Percentiles rank a stretch among this genome's conserved stretches.
phyloP scores from a whole-genome alignment of 2,888 invertebrate genomes.

The Syritta pipiens region DNA sequence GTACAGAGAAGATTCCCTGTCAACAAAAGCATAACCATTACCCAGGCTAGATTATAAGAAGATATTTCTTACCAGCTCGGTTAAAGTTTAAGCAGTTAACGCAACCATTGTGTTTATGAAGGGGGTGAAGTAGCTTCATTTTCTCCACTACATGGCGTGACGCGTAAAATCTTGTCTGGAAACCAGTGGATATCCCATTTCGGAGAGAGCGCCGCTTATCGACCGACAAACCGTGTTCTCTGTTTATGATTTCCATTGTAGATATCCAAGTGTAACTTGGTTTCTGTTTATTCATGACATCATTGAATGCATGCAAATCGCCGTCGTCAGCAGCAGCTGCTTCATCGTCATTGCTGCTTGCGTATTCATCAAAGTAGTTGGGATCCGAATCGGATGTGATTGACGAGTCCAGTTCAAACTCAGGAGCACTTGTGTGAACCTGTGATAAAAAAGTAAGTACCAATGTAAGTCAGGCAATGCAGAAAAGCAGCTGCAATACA shows the following conservation, averaged over 20 bases:
- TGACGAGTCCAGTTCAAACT: constrained; percentile 48
- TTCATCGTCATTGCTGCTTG: constrained; percentile 56
- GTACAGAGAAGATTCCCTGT: constrained; percentile 87
- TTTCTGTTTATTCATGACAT: constrained; percentile 73
- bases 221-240: constrained; percentile 74
- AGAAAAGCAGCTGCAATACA: constrained; percentile 1
- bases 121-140: constrained; percentile 87
- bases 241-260: constrained; percentile 73
- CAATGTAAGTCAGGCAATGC: not conserved
- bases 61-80: constrained; percentile 61
- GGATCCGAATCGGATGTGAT: constrained; percentile 51
- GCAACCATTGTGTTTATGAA: constrained; percentile 92
- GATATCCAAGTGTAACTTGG: constrained; percentile 75
- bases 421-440: constrained; percentile 37
- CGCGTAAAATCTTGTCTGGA: constrained; percentile 87
- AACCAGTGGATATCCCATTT: constrained; percentile 74
- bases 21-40: constrained; percentile 45
- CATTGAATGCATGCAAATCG: constrained; percentile 64
- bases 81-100: constrained; percentile 96
- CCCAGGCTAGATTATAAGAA: not conserved
- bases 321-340: constrained; percentile 33
- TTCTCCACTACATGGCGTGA: constrained; percentile 91
- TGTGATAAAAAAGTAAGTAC: not conserved
- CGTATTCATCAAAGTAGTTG: constrained; percentile 34
- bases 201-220: constrained; percentile 62